Evolutionary conservation across 2,888 invertebrate genomes (phyloP).

Genomic region (Cataglyphis livida): DNA sequence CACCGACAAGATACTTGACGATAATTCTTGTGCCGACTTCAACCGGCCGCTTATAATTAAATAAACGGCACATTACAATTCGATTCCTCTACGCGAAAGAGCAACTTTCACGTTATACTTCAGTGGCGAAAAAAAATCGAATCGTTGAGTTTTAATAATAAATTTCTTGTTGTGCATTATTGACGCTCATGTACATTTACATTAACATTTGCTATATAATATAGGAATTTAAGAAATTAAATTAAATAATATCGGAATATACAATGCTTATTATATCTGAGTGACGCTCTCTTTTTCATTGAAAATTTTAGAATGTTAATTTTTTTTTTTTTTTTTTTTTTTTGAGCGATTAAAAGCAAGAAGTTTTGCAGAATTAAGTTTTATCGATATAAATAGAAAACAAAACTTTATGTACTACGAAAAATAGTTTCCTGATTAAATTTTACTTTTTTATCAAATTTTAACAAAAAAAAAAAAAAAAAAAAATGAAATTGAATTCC

Average conservation of each 20-base stretch:
- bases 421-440: neutral
- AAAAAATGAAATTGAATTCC: neutral
- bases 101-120: constrained; percentile 63
- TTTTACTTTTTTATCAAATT: neutral
- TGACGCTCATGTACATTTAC: neutral
- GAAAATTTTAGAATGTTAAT: neutral
- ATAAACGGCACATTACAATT: constrained; percentile 48
- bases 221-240: neutral
- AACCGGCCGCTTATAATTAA: constrained; percentile 54
- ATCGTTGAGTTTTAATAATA: constrained; percentile 33
- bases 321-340: neutral
- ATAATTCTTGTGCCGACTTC: constrained; percentile 55
- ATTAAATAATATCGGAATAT: neutral
- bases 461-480: neutral
- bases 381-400: neutral
- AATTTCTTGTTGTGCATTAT: constrained; percentile 6
- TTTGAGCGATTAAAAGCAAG: neutral
- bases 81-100: constrained; percentile 34
- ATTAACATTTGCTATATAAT: neutral
- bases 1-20: constrained; percentile 63
- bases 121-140: constrained; percentile 29
- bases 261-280: neutral
- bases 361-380: neutral
- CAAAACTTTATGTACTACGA: neutral
- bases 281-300: neutral